These are phyloP conservation scores for Thecophora atra DNA, from an alignment of 2,888 invertebrate genomes.

Conservation along the genomic window DNA sequence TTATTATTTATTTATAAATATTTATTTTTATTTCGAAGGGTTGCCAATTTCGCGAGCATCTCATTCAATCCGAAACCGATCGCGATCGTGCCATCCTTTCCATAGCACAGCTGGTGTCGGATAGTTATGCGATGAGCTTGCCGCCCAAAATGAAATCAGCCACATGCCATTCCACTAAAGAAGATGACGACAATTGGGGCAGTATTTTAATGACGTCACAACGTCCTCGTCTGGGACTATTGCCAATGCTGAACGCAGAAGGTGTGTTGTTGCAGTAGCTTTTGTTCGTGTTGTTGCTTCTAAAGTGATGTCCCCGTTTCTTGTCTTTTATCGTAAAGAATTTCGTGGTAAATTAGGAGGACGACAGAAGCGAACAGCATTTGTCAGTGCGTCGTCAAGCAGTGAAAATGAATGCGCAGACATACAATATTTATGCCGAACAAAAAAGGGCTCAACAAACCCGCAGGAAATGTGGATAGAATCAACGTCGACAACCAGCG, in stretches of 20 bases:
- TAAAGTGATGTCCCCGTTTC: background rate
- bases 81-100: conserved; percentile 73
- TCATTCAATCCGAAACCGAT: conserved; percentile 72
- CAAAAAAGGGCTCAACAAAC: no score
- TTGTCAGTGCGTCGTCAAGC: no score
- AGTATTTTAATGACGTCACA: conserved; percentile 62
- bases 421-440: no score
- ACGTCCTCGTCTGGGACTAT: conserved; percentile 62
- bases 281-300: no score
- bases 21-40: conserved; percentile 67
- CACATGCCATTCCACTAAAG: conserved; percentile 51
- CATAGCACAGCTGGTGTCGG: conserved; percentile 61
- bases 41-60: conserved; percentile 79
- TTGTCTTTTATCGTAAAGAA: background rate
- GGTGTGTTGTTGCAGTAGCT: conserved; percentile 42
- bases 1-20: background rate
- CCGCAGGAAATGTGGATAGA: no score
- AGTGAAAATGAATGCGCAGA: no score
- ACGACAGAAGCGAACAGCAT: conserved; percentile 64
- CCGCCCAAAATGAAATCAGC: conserved; percentile 52
- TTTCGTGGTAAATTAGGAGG: conserved; percentile 46
- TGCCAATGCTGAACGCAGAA: conserved; percentile 59
- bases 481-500: no score
- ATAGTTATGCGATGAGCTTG: conserved; percentile 60
- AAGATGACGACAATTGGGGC: conserved; percentile 57